Evolutionary conservation across 2,113 vertebrate genomes (phyloP).

Genomic region (Cyphomyrus discorhynchus): DNA sequence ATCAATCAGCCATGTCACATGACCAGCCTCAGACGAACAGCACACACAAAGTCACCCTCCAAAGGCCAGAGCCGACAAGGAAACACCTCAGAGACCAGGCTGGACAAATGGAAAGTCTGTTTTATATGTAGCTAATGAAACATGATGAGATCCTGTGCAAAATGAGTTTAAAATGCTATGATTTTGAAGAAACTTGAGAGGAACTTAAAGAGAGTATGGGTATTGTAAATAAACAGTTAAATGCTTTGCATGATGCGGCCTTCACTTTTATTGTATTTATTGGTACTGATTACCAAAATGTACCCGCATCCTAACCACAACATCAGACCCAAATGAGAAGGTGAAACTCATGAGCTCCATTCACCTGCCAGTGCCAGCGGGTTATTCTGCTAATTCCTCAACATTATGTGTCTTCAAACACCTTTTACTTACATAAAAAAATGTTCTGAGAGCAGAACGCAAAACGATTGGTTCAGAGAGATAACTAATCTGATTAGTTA

Average conservation of each 20-base stretch:
- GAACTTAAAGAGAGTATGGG: not conserved
- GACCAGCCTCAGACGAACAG: conserved; percentile 41
- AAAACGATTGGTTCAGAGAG: too few relatives aligned
- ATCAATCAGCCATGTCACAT: conserved; percentile 45
- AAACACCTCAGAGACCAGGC: not conserved
- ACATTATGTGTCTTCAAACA: not conserved
- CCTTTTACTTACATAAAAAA: too few relatives aligned
- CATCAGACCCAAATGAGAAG: not conserved
- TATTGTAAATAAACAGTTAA: not conserved
- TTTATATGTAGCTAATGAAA: not conserved
- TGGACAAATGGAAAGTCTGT: not conserved
- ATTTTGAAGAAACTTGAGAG: not conserved
- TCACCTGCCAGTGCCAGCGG: not conserved
- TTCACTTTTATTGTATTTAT: not conserved
- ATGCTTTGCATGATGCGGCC: not conserved
- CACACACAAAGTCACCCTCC: conserved; percentile 40
- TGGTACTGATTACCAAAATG: not conserved
- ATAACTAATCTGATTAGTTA: too few relatives aligned
- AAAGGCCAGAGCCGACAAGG: conserved; percentile 28
- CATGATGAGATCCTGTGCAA: not conserved
- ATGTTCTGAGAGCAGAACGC: too few relatives aligned
- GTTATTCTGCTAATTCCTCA: not conserved
- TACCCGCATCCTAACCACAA: not conserved
- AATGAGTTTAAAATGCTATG: not conserved
- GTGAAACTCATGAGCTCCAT: not conserved